Base-by-base conservation (phyloP, 2,113 vertebrate species). In the Pycnonotus jocosus region DNA sequence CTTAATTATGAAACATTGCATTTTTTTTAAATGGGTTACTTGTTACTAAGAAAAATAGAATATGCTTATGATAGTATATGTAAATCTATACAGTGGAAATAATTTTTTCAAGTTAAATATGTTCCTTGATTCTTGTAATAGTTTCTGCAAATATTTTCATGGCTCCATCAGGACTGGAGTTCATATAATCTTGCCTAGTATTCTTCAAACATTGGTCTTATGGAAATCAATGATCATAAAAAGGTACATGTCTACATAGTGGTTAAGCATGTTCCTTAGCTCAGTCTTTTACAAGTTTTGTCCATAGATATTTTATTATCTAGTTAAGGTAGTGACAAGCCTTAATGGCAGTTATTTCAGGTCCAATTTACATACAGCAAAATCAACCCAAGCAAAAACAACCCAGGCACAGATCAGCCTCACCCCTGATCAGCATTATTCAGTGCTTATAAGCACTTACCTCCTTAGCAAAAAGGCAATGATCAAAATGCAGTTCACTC, bases 241-340 rank as follows among this genome's bases (percentile, higher is more conserved):
- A 45, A 77, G 2, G 2, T 45, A 65, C 16, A 12, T 61, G 24
- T 4, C 5, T 44, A 28, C 27, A 25, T 15, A 1, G 0, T 31
- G 22, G 10, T 37, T 66, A 77, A 56, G 10, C 60, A 24, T 48
- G 22, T 66, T 85, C 37, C 25, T 79, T 33, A 60, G 11, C 65
- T 40, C 7, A 54, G 13, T 31, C 31, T 83, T 18, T 62, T 24
- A 57, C 11, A 15, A 2, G 2, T 45, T 81, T 73, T 78, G 2
- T 53, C 47, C 25, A n/a, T 7, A 60, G 14, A 19, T 28, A 62
- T 56, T 90, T 83, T 51, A 86, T 33, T 60, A 37, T 37, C 53
- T 60, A 31, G 2, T 13, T 40, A 23, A 56, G 60, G 19, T 20
- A 50, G 22, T 58, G 22, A 42, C 14, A 68, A 83, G 21, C 2